phyloP scores from a whole-genome alignment of 2,888 invertebrate species.

The Eubasilissa splendida region DNA sequence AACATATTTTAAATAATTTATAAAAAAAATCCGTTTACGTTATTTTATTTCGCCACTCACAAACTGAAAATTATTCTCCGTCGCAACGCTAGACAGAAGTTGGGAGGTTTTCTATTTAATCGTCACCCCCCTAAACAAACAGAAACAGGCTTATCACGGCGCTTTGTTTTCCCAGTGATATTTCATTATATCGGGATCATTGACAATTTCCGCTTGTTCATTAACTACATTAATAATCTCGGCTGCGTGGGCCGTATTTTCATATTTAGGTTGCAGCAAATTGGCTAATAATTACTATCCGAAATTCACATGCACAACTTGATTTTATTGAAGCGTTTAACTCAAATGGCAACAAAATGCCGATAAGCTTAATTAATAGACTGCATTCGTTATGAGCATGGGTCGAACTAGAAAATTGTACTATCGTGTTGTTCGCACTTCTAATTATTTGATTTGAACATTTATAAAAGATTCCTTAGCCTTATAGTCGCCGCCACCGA shows the following conservation, averaged over 20 bases:
- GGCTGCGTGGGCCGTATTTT: not conserved
- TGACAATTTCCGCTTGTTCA: conserved; percentile 5
- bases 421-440: too few species aligned
- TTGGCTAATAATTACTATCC: too few species aligned
- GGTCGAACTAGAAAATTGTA: too few species aligned
- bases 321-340: too few species aligned
- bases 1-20: too few species aligned
- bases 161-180: conserved; percentile 3
- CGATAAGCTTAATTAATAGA: too few species aligned
- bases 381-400: too few species aligned
- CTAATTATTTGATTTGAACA: too few species aligned
- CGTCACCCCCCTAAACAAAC: not conserved
- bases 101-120: not conserved
- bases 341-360: too few species aligned
- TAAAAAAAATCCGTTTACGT: not conserved
- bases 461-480: too few species aligned
- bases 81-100: not conserved
- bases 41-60: not conserved
- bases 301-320: too few species aligned
- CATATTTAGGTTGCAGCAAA: not conserved
- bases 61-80: not conserved
- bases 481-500: too few species aligned
- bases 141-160: not conserved
- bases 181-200: not conserved
- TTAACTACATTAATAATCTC: not conserved